Percentiles rank a stretch among this genome's conserved stretches.
Evolutionary conservation across 2,888 invertebrate genomes (phyloP).

Genomic region (Branchipolynoe longqiensis): DNA sequence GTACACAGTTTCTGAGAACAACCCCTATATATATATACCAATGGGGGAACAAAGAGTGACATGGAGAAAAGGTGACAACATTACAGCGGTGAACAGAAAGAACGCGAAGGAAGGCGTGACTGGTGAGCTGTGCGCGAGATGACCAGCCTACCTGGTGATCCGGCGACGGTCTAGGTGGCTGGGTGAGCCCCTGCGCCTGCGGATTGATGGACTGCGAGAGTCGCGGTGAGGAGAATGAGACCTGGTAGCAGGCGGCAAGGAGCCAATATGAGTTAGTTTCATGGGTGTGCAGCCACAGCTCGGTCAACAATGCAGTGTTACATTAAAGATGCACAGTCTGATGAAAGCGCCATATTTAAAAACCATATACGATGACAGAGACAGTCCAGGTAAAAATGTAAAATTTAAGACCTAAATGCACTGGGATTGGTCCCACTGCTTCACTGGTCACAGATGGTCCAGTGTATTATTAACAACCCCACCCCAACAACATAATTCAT

Average conservation of each 20-base stretch:
- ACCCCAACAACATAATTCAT: too few relatives aligned
- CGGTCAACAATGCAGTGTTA: background rate
- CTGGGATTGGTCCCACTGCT: too few relatives aligned
- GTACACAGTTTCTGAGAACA: too few relatives aligned
- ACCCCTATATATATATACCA: background rate
- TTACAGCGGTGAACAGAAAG: background rate
- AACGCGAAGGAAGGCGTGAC: background rate
- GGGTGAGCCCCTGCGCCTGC: conserved; percentile 94
- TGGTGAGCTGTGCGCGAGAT: background rate
- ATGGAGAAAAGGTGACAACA: background rate
- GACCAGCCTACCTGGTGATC: conserved; percentile 92
- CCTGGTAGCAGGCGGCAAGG: too few relatives aligned
- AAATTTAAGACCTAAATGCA: too few relatives aligned
- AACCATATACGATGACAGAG: too few relatives aligned
- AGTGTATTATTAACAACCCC: too few relatives aligned
- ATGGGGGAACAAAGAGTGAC: background rate
- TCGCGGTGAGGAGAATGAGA: conserved; percentile 76
- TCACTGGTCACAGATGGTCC: too few relatives aligned
- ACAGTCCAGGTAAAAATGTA: too few relatives aligned
- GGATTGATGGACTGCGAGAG: conserved; percentile 87
- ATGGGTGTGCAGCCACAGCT: too few relatives aligned
- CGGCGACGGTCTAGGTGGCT: conserved; percentile 95
- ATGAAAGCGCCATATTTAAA: too few relatives aligned
- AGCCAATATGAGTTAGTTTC: too few relatives aligned
- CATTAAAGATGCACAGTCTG: background rate